phyloP scores from a whole-genome alignment of 2,888 invertebrate genomes.

The Dermolepida albohirtum region DNA sequence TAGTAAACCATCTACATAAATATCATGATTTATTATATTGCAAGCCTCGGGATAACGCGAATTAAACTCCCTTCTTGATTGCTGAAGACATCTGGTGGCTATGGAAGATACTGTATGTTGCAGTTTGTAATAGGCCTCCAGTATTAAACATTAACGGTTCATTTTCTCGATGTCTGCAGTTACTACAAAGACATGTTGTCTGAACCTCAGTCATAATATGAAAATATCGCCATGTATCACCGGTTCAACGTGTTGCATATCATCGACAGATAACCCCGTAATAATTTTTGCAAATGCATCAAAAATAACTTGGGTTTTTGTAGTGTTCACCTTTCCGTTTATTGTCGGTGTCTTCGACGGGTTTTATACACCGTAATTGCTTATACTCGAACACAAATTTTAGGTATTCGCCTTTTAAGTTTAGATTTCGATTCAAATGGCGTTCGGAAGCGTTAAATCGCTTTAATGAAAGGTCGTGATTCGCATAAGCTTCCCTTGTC shows the following conservation, averaged over 20 bases:
- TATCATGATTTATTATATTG: no score
- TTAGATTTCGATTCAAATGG: background rate
- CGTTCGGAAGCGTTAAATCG: background rate
- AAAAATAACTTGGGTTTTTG: background rate
- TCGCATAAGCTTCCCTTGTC: background rate
- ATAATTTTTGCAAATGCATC: background rate
- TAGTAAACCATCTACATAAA: no score
- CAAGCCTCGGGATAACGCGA: no score
- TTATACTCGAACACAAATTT: background rate
- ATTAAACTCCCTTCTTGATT: no score
- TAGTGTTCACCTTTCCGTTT: background rate
- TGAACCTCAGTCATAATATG: no score
- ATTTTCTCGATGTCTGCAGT: constrained; percentile 12
- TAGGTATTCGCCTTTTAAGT: background rate
- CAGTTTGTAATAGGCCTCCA: no score
- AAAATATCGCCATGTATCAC: no score
- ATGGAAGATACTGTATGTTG: no score
- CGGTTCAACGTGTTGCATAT: background rate
- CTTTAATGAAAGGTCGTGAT: background rate
- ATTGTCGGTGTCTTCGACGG: background rate
- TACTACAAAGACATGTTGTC: constrained; percentile 1
- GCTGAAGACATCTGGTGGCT: no score
- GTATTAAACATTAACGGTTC: no score
- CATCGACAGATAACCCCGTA: no score
- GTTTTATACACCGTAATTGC: background rate